phyloP scores from a whole-genome alignment of 2,113 vertebrate genomes.

The Callithrix jacchus region DNA sequence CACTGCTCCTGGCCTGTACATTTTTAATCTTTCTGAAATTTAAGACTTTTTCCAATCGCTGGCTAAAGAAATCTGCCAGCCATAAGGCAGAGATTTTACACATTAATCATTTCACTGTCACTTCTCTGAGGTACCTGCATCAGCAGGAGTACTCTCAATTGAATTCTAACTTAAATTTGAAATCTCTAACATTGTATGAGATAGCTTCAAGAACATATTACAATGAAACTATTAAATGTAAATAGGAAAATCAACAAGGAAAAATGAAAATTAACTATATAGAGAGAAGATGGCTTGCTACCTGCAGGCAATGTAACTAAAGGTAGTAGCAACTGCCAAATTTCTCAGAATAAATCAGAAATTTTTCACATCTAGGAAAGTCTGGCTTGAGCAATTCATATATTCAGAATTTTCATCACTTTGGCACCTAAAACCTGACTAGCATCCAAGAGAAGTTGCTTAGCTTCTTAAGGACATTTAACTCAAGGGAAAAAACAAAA shows the following conservation, averaged over 20 bases:
- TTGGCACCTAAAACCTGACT: not conserved
- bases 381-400: not conserved
- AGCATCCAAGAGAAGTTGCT: not conserved
- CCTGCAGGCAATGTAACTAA: slow-evolving; percentile 1
- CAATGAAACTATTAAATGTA: not conserved
- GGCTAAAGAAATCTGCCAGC: not conserved
- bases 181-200: slow-evolving; percentile 12
- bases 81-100: not conserved
- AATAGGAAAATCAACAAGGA: slow-evolving; percentile 36
- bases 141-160: not conserved
- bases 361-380: slow-evolving; percentile 1
- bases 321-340: not conserved
- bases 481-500: not conserved
- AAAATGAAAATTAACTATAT: not conserved
- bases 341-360: slow-evolving; percentile 27
- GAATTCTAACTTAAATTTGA: slow-evolving; percentile 33
- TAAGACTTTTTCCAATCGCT: not conserved
- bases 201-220: not conserved
- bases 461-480: slow-evolving; percentile 30
- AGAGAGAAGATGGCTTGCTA: slow-evolving; percentile 26
- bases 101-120: slow-evolving; percentile 2
- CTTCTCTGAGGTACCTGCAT: not conserved
- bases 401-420: not conserved
- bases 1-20: not conserved
- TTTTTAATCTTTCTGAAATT: slow-evolving; percentile 49